Conservation (phyloP, 2,113 vertebrate genomes). For the Callospermophilus lateralis region DNA sequence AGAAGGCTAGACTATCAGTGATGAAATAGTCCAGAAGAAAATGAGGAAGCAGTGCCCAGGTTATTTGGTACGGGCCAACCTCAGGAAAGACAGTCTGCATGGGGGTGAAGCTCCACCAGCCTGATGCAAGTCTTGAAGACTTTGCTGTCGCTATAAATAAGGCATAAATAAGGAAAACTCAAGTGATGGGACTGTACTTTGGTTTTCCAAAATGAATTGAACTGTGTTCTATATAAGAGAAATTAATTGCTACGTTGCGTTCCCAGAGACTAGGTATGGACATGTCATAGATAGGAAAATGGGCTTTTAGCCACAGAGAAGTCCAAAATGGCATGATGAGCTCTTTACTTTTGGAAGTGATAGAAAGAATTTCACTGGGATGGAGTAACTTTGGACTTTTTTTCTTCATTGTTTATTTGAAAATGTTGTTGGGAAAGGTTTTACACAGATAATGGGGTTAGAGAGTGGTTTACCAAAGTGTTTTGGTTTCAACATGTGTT, state of each 20-base stretch:
- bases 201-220: constrained; percentile 46
- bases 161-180: constrained; percentile 34
- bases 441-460: background rate
- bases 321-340: background rate
- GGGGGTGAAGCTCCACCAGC: background rate
- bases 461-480: background rate
- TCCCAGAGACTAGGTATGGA: background rate
- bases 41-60: background rate
- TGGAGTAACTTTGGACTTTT: background rate
- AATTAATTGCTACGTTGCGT: constrained; percentile 38
- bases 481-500: background rate
- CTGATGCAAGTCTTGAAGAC: background rate
- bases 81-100: background rate
- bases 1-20: background rate
- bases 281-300: background rate
- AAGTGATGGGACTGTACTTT: background rate
- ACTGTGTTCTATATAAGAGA: constrained; percentile 35
- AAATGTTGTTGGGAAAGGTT: background rate
- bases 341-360: constrained; percentile 24
- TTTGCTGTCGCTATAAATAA: constrained; percentile 44
- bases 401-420: background rate
- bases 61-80: background rate
- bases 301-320: background rate
- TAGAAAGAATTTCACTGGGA: background rate
- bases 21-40: background rate